Evolutionary conservation across 2,888 invertebrate species (phyloP).

Genomic region (Dicranocentrus wangi): DNA sequence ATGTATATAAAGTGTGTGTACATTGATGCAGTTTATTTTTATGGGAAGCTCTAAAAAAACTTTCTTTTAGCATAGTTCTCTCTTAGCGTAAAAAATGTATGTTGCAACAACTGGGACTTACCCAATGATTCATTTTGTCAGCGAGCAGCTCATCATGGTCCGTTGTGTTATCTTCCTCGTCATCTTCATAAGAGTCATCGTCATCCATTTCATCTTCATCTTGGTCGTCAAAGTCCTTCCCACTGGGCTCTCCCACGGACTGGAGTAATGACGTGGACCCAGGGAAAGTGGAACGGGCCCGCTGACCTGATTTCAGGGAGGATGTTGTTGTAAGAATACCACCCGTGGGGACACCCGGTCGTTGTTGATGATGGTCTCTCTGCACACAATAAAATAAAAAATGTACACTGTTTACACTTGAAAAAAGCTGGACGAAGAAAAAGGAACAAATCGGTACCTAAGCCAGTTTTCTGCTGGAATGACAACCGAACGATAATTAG

Average conservation of each 20-base stretch:
- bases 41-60: too few species aligned
- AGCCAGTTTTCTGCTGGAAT: too few species aligned
- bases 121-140: conserved; percentile 67
- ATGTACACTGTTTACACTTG: too few species aligned
- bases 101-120: conserved; percentile 44
- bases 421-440: too few species aligned
- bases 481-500: too few species aligned
- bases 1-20: too few species aligned
- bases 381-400: too few species aligned
- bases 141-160: conserved; percentile 62
- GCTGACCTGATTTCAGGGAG: conserved; percentile 20
- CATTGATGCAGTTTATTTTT: too few species aligned
- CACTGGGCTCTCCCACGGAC: background rate
- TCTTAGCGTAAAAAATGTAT: too few species aligned
- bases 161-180: conserved; percentile 52
- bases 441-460: too few species aligned
- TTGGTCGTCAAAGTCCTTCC: conserved; percentile 51
- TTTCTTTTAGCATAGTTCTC: too few species aligned
- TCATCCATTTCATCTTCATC: conserved; percentile 64
- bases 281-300: conserved; percentile 1
- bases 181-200: conserved; percentile 65
- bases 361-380: conserved; percentile 18
- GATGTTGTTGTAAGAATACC: background rate
- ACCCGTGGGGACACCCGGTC: background rate
- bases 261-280: conserved; percentile 12